Evolutionary conservation across 92 coral and sea anemone genomes (phyloP).

Genomic region (Phenganax subtilis): DNA sequence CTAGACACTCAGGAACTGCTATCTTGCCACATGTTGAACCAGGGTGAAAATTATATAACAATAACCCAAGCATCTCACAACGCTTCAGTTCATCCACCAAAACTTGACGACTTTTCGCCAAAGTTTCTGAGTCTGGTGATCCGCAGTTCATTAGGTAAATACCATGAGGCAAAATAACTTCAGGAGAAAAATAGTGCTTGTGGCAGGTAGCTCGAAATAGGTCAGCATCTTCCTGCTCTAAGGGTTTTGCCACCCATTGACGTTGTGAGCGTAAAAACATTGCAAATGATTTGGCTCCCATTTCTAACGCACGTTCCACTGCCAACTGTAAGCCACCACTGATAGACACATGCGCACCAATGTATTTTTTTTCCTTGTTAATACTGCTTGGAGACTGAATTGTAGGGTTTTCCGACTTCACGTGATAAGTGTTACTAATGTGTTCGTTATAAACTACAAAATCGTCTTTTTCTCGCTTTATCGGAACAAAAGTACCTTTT

Average conservation of each 20-base stretch:
- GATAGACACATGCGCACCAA: conserved; percentile 93
- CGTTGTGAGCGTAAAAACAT: conserved; percentile 80
- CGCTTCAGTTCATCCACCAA: conserved; percentile 81
- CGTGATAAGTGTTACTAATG: not conserved
- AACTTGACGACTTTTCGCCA: conserved; percentile 73
- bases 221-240: conserved; percentile 62
- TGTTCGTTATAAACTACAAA: not conserved
- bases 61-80: conserved; percentile 76
- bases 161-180: conserved; percentile 81
- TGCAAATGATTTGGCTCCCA: conserved; percentile 85
- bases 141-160: conserved; percentile 95
- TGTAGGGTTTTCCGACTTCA: not conserved
- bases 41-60: conserved; percentile 86
- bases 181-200: conserved; percentile 56
- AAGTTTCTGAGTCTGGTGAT: conserved; percentile 78
- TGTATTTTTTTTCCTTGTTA: conserved; percentile 43
- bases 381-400: not conserved
- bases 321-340: conserved; percentile 78
- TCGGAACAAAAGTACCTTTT: not conserved
- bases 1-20: conserved; percentile 67
- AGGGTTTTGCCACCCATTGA: conserved; percentile 80
- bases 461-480: not conserved
- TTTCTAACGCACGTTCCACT: conserved; percentile 60
- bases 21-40: conserved; percentile 94
- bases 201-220: conserved; percentile 64